Evolutionary conservation across 2,888 invertebrate genomes (phyloP).

Genomic region (Eugnorisma glareosa): DNA sequence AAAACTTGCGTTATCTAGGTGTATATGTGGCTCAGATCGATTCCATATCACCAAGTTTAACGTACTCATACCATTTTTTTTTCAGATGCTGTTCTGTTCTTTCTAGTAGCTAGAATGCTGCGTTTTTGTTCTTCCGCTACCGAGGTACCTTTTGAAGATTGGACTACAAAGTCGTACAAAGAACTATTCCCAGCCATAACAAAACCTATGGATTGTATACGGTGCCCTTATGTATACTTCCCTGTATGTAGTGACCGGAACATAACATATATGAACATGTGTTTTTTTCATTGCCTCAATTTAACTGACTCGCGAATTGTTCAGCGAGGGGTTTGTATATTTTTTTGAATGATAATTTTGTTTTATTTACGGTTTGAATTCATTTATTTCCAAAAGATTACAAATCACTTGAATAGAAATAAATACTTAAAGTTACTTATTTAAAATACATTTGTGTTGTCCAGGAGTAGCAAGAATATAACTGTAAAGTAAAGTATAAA

Average conservation of each 20-base stretch:
- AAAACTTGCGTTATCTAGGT: too few species aligned
- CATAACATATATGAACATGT: slow-evolving; percentile 38
- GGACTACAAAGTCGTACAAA: slow-evolving; percentile 10
- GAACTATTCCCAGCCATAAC: slow-evolving; percentile 28
- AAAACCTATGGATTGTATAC: not conserved
- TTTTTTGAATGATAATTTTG: slow-evolving; percentile 23
- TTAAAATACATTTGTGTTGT: too few species aligned
- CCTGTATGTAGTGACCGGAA: slow-evolving; percentile 46
- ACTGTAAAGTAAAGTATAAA: too few species aligned
- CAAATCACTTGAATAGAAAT: too few species aligned
- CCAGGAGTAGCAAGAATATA: too few species aligned
- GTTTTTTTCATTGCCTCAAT: slow-evolving; percentile 37
- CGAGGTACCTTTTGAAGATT: too few species aligned
- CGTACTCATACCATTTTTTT: not conserved
- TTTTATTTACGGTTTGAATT: too few species aligned
- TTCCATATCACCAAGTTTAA: too few species aligned
- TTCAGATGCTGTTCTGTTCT: slow-evolving; percentile 19
- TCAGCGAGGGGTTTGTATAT: slow-evolving; percentile 40
- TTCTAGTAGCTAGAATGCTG: not conserved
- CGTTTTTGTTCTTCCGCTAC: too few species aligned
- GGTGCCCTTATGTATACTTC: slow-evolving; percentile 28
- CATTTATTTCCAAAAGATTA: too few species aligned
- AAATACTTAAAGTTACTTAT: too few species aligned
- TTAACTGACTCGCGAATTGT: not conserved
- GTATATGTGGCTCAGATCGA: too few species aligned